Conservation (phyloP, 2,113 vertebrate species). For the Chamaetylas fuelleborni region DNA sequence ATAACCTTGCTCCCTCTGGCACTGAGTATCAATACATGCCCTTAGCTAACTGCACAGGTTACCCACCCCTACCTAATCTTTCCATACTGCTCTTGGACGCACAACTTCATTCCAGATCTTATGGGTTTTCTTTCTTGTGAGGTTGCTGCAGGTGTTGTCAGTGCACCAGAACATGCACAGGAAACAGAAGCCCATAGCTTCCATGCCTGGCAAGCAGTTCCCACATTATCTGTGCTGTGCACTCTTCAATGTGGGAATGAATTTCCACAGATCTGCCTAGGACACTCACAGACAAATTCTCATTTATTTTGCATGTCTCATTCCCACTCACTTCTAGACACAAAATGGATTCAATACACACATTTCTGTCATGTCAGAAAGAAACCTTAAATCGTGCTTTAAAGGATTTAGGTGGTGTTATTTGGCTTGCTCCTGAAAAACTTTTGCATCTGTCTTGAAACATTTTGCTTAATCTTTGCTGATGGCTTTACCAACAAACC, state of each 20-base stretch:
- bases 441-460: background rate
- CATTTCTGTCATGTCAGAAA: background rate
- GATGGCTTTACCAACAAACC: background rate
- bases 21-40: background rate
- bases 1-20: background rate
- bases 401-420: background rate
- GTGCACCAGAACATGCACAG: background rate
- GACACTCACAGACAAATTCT: background rate
- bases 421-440: background rate
- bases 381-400: background rate
- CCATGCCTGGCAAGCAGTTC: background rate
- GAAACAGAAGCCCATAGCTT: accelerated
- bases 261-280: background rate
- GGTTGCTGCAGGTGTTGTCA: background rate
- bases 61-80: background rate
- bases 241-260: background rate
- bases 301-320: background rate
- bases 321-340: background rate
- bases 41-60: background rate
- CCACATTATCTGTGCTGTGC: background rate
- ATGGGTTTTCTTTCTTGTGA: background rate
- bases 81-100: background rate
- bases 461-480: background rate
- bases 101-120: background rate
- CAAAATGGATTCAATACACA: background rate